Conservation (phyloP, 2,888 invertebrate genomes). For the Plusia festucae region DNA sequence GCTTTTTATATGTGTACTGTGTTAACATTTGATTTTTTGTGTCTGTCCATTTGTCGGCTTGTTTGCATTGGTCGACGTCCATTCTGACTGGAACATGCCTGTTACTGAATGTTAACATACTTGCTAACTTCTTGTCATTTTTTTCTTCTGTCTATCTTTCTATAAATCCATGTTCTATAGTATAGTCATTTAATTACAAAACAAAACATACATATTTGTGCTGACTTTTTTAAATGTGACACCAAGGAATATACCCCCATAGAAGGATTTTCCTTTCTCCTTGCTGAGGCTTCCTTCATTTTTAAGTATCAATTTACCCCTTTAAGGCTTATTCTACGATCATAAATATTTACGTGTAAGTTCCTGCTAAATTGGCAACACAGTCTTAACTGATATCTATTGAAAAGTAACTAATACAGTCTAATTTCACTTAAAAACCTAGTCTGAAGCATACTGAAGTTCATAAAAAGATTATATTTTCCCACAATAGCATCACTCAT, state of each 20-base stretch:
- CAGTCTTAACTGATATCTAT: too few relatives aligned
- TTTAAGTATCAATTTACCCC: too few relatives aligned
- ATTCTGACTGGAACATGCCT: slow-evolving; percentile 11
- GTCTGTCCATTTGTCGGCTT: slow-evolving; percentile 28
- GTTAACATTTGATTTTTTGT: slow-evolving; percentile 50
- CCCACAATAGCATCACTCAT: slow-evolving; percentile 23
- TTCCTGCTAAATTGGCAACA: too few relatives aligned
- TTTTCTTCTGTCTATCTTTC: neutral
- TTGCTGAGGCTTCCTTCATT: too few relatives aligned
- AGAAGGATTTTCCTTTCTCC: too few relatives aligned
- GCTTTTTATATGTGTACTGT: slow-evolving; percentile 51
- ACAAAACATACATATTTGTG: too few relatives aligned
- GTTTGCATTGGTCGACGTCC: slow-evolving; percentile 19
- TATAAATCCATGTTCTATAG: neutral
- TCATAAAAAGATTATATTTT: neutral
- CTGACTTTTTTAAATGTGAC: too few relatives aligned
- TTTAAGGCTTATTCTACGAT: too few relatives aligned
- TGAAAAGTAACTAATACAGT: too few relatives aligned
- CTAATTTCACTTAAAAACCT: neutral
- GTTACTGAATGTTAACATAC: neutral
- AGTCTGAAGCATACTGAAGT: neutral
- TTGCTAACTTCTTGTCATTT: neutral
- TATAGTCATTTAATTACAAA: too few relatives aligned
- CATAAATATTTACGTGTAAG: too few relatives aligned
- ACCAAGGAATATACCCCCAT: too few relatives aligned